Evolutionary conservation across 2,113 vertebrate genomes (phyloP).

Genomic region (Calypte anna): DNA sequence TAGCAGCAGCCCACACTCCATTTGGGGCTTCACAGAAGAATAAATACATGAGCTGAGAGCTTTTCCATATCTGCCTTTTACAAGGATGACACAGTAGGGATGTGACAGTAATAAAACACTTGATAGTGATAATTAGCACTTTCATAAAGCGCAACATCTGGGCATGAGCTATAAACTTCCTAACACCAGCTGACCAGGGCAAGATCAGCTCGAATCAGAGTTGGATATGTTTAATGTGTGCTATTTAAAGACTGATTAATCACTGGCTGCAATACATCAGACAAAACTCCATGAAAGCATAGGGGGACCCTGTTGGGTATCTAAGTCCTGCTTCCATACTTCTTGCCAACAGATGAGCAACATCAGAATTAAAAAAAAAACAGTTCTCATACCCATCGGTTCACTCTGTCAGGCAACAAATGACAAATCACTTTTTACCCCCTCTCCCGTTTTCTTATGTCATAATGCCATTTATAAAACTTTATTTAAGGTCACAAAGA

Average conservation of each 20-base stretch:
- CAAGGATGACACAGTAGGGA: neutral
- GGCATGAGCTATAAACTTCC: neutral
- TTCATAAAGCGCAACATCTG: neutral
- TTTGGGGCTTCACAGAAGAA: neutral
- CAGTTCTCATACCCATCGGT: neutral
- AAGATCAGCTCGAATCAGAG: neutral
- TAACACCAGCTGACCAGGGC: neutral
- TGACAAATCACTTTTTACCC: accelerated
- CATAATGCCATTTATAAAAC: neutral
- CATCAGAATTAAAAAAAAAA: neutral
- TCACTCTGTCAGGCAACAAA: neutral
- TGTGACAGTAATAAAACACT: neutral
- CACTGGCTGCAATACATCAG: neutral
- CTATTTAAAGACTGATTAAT: neutral
- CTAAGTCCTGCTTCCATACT: neutral
- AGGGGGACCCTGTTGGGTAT: neutral
- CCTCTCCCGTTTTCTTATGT: neutral
- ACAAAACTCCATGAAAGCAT: neutral
- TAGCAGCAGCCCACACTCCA: accelerated
- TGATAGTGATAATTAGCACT: neutral
- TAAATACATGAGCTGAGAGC: neutral
- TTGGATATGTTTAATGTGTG: neutral
- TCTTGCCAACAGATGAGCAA: neutral
- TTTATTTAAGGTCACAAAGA: neutral
- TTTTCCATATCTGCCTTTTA: neutral